Percentiles rank a stretch among this genome's conserved stretches.
Conservation (phyloP, 1,140 invertebrate genomes). For the Maconellicoccus hirsutus region DNA sequence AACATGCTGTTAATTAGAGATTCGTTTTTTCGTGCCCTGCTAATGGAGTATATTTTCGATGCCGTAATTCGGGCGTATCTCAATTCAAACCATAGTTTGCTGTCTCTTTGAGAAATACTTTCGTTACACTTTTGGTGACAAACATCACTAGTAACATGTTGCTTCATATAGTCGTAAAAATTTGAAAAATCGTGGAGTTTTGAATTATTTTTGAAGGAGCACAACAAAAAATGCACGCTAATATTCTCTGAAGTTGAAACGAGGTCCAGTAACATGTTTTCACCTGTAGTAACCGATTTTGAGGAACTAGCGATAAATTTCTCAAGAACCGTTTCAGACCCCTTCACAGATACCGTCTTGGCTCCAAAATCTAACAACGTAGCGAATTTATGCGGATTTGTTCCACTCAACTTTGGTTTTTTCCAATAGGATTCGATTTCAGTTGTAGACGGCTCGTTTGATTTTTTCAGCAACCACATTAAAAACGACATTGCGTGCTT, state of each 20-base stretch:
- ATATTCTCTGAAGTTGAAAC: background rate
- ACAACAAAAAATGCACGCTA: too few species aligned
- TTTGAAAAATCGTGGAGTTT: too few species aligned
- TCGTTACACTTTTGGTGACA: background rate
- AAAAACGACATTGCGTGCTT: conserved; percentile 35
- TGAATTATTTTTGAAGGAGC: background rate
- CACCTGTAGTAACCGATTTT: background rate
- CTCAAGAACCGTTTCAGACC: too few species aligned
- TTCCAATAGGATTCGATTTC: conserved; percentile 34
- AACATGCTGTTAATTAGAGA: background rate
- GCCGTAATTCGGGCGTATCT: conserved; percentile 33
- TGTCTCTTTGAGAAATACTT: conserved; percentile 23
- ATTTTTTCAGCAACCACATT: conserved; percentile 36
- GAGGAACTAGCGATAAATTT: too few species aligned
- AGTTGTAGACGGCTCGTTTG: conserved; percentile 35
- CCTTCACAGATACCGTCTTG: background rate
- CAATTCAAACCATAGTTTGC: conserved; percentile 28
- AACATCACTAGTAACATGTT: background rate
- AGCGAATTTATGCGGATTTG: background rate
- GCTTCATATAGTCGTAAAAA: background rate
- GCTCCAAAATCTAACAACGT: background rate
- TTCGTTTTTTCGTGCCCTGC: conserved; percentile 19
- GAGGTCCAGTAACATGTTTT: background rate
- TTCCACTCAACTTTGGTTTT: conserved; percentile 25
- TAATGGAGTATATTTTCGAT: conserved; percentile 28